Percentiles rank a stretch among this genome's conserved stretches.
These are phyloP conservation scores for Plestiodon gilberti DNA, from an alignment of 2,113 vertebrate species.

Conservation along the genomic window DNA sequence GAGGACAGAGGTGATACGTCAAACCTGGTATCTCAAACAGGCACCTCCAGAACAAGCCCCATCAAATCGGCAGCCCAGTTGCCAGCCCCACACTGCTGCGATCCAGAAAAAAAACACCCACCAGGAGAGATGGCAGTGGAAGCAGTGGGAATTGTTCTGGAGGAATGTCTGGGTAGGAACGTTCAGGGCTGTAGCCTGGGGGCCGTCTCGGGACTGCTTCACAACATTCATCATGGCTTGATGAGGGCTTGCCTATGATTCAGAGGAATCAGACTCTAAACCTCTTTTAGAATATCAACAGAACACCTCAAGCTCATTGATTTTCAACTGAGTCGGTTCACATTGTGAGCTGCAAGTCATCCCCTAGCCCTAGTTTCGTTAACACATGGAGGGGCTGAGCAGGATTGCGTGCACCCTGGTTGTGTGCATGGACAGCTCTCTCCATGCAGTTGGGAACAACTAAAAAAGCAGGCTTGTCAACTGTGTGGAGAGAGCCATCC, in stretches of 20 bases:
- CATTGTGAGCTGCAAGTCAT: not conserved
- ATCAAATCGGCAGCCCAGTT: not conserved
- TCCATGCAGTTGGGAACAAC: no score
- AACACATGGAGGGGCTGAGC: no score
- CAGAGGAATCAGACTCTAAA: not conserved
- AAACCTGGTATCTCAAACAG: not conserved
- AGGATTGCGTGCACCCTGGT: no score
- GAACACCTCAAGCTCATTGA: not conserved
- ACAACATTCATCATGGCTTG: not conserved
- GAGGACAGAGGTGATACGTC: not conserved
- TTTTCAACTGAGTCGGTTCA: not conserved
- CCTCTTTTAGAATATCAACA: not conserved
- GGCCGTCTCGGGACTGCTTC: not conserved
- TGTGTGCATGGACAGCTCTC: no score
- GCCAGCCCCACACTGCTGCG: not conserved
- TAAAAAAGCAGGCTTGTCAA: no score
- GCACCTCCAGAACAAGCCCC: not conserved
- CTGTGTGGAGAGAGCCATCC: no score
- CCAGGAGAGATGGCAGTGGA: not conserved
- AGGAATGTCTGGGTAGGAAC: not conserved
- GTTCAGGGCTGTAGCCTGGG: not conserved
- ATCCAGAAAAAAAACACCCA: not conserved
- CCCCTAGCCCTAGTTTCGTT: no score
- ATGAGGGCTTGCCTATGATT: not conserved
- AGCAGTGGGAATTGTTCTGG: not conserved